Evolutionary conservation across 64 coral and sea anemone genomes (phyloP), one percentile per base, ranked within the genome.

Genomic region (Montipora cactus): DNA sequence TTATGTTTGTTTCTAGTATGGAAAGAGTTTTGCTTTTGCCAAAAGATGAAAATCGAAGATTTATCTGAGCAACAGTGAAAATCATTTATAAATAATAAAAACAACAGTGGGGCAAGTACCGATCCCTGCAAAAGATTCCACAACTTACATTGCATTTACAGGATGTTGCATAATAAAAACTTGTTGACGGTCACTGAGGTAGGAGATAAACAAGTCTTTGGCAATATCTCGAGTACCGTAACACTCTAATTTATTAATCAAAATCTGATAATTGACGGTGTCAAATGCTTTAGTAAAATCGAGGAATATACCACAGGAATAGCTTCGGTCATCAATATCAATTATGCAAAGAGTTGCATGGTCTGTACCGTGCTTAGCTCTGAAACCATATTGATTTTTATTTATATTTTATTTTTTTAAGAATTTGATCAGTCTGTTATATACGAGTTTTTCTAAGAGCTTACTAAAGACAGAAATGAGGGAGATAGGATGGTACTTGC

Each of bases 1-100:
- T 84, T 47, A 37, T 37, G 20, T 14, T 16, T 7, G 55, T 67
- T 67, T 84, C 81, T 64, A 84, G 58, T 13, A 3, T 21, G 4
- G 23, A 67, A 84, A 84, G 14, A 84, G 7, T 84, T 89, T 89
- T 8, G 88, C 23, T 57, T 89, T 75, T 22, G 88, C 88, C 59
- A 89, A 89, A 13, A 89, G 73, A 89, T 89, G 88, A 62, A 89
- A 89, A 28, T 79, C 88, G n/a, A 79, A 74, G 4, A 47, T 5
- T 37, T 37, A 10, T 80, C 78, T 4, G 76, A 90, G 37, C 66
- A 62, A 12, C 61, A 44, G 78, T 44, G 57, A 28, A 90, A 90
- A 52, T 90, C 88, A 90, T 90, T 90, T 61, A 90, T 90, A 47
- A 79, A 90, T 61, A 90, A 51, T n/a, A 75, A 21, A 76, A 88